phyloP scores from a whole-genome alignment of 2,797 vertebrate genomes.

The Gadopsis marmoratus region DNA sequence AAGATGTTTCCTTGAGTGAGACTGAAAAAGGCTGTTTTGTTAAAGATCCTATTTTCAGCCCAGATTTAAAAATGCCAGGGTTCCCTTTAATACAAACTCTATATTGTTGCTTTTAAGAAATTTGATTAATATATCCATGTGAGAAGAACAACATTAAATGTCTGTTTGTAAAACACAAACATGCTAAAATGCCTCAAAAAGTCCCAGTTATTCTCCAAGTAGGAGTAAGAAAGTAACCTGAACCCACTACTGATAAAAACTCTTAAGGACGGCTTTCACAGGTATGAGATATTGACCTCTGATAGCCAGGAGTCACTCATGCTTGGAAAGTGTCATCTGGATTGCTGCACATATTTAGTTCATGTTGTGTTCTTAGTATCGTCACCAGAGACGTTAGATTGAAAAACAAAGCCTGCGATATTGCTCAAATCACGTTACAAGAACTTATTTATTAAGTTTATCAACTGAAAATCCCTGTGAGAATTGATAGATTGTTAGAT shows the following conservation, averaged over 20 bases:
- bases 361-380: background rate
- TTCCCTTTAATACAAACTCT: too few relatives aligned
- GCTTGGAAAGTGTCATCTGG: conserved; percentile 28
- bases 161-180: conserved; percentile 12
- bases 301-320: conserved; percentile 48
- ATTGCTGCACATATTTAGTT: background rate
- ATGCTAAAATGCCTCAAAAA: background rate
- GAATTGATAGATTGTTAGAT: background rate
- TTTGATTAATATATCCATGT: background rate
- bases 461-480: background rate
- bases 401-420: background rate
- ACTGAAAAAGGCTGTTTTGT: too few relatives aligned
- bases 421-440: background rate
- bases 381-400: background rate
- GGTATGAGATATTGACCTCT: conserved; percentile 49
- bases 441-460: background rate
- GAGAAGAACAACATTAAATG: conserved; percentile 13
- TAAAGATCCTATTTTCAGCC: too few relatives aligned
- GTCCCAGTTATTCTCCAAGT: conserved; percentile 14
- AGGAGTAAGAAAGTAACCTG: conserved; percentile 38
- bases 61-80: too few relatives aligned
- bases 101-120: background rate
- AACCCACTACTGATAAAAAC: conserved; percentile 34
- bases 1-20: too few relatives aligned
- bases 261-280: conserved; percentile 17